Conservation (phyloP, 2,113 vertebrate species). For the Anarhynchus alexandrinus region DNA sequence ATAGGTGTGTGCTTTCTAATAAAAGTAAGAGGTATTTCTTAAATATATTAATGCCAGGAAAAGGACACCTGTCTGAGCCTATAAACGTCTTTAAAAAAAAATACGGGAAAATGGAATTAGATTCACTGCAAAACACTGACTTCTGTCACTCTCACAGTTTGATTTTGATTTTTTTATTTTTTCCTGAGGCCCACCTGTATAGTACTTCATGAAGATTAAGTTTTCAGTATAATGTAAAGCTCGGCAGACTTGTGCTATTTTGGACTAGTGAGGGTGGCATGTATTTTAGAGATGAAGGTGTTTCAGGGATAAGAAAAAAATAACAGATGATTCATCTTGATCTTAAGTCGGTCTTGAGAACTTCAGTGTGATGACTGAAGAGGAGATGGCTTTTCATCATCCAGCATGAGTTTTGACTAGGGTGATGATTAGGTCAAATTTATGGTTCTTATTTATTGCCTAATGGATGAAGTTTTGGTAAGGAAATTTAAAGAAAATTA, state of each 20-base stretch:
- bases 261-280: neutral
- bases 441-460: neutral
- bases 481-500: neutral
- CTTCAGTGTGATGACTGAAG: neutral
- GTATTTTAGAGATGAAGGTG: neutral
- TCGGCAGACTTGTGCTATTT: neutral
- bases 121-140: neutral
- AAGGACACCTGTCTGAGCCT: neutral
- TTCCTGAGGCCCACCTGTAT: neutral
- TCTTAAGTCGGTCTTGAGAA: neutral
- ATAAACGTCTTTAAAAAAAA: neutral
- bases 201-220: neutral
- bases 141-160: neutral
- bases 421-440: neutral
- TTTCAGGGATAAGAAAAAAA: neutral
- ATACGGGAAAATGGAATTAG: neutral
- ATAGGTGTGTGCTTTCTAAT: neutral
- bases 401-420: neutral
- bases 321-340: neutral
- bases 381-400: neutral
- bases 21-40: neutral
- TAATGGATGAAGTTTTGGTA: neutral
- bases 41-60: neutral
- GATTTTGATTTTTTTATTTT: too few species aligned
- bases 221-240: neutral